These are phyloP conservation scores for Hippoglossus hippoglossus DNA, from an alignment of 2,797 vertebrate species.

Conservation along the genomic window DNA sequence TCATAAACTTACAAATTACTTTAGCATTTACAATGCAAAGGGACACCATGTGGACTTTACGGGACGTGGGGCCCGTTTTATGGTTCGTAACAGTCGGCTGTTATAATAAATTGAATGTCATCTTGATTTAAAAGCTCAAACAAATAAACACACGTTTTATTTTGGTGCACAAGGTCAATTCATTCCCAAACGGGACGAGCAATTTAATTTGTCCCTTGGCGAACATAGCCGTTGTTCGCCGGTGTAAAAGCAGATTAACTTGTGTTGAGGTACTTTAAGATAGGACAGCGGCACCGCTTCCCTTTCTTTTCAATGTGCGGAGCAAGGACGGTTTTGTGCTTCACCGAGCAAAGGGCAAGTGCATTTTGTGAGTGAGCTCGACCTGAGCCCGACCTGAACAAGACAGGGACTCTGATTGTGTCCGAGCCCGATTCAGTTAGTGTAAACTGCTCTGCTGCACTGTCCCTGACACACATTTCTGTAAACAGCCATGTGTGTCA, in stretches of 20 bases:
- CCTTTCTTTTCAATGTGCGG: no score
- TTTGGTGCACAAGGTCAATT: conserved; percentile 31
- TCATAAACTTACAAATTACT: conserved; percentile 2
- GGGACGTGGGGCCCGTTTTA: conserved; percentile 38
- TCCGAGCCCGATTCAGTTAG: no score
- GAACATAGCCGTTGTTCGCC: neutral
- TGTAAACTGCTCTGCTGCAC: no score
- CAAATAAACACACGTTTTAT: conserved; percentile 37
- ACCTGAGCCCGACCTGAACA: no score
- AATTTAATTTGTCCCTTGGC: neutral
- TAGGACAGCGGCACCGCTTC: no score
- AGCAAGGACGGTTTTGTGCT: no score
- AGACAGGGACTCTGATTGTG: no score
- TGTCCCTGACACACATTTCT: no score
- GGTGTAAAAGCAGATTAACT: conserved; percentile 2
- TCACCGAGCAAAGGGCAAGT: no score
- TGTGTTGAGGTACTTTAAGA: no score
- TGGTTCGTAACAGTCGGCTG: conserved; percentile 26
- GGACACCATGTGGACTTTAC: conserved; percentile 37
- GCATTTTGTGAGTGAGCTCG: no score
- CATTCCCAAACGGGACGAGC: neutral
- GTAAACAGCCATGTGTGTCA: no score
- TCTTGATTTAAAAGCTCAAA: conserved; percentile 52
- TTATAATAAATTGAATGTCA: conserved; percentile 53
- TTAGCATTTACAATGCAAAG: conserved; percentile 3